Evolutionary conservation across 2,888 invertebrate genomes (phyloP).

Genomic region (Hymenopus coronatus): DNA sequence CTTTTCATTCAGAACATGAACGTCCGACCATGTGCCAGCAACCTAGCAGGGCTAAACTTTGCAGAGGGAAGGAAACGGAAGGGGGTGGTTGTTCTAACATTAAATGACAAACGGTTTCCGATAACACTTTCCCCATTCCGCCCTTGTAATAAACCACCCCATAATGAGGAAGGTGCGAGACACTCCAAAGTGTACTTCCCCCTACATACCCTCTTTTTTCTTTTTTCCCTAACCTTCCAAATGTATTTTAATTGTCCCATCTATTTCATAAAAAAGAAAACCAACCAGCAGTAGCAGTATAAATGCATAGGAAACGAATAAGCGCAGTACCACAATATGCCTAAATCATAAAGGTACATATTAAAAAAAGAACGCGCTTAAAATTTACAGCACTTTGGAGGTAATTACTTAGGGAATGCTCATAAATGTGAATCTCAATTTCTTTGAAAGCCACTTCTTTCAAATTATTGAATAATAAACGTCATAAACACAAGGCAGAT

Average conservation of each 20-base stretch:
- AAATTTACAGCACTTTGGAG: background rate
- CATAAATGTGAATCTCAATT: background rate
- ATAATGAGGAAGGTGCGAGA: constrained; percentile 18
- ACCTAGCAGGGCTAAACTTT: background rate
- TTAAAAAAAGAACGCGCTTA: background rate
- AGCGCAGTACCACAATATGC: background rate
- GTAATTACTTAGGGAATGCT: background rate
- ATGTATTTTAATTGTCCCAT: constrained; percentile 20
- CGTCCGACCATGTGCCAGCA: background rate
- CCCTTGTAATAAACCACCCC: constrained; percentile 9
- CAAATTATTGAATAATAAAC: background rate
- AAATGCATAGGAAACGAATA: background rate
- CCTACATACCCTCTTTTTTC: background rate
- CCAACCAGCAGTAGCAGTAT: background rate
- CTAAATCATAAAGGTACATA: background rate
- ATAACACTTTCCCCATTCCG: constrained; percentile 1
- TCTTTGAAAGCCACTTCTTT: background rate
- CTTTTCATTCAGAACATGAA: background rate
- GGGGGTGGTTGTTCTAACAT: constrained; percentile 3
- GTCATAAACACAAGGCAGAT: background rate
- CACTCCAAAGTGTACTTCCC: background rate
- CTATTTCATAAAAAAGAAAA: constrained; percentile 16
- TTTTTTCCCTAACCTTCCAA: background rate
- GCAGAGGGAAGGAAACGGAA: background rate
- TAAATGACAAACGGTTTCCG: constrained; percentile 11